Percentiles rank a stretch among this genome's conserved stretches.
These are phyloP conservation scores for Amphiprion clarkii DNA, from an alignment of 2,797 vertebrate genomes.

Conservation along the genomic window DNA sequence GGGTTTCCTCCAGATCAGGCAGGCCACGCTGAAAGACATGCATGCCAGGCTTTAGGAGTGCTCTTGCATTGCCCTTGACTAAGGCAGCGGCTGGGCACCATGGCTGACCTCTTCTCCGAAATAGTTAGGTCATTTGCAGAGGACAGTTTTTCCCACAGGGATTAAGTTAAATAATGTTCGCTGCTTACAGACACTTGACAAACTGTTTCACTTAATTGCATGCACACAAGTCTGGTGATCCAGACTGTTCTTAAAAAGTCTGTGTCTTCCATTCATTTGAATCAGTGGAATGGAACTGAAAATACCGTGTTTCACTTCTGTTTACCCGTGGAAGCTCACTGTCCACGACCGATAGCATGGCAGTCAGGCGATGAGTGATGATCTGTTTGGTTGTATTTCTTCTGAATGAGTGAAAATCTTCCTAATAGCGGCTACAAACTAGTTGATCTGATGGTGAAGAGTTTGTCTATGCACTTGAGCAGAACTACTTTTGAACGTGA, in stretches of 20 bases:
- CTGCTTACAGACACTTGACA: conserved; percentile 1
- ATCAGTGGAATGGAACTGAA: neutral
- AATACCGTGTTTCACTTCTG: conserved; percentile 11
- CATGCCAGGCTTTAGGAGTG: neutral
- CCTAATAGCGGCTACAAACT: neutral
- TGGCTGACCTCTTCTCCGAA: neutral
- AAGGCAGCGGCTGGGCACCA: neutral
- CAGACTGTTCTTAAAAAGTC: no score
- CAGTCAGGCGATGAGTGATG: neutral
- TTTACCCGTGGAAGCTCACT: neutral
- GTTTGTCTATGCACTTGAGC: no score
- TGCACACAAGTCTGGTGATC: neutral
- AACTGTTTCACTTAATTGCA: neutral
- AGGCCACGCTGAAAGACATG: neutral
- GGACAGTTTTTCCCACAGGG: conserved; percentile 8
- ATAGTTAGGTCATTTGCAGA: conserved; percentile 25
- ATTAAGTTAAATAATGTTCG: conserved; percentile 17
- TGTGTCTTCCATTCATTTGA: neutral
- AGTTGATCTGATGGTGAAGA: neutral
- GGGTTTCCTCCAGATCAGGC: neutral
- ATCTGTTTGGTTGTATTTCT: neutral
- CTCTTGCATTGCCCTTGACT: conserved; percentile 9
- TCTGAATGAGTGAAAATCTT: no score
- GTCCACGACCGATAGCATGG: neutral
- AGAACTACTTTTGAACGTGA: neutral